Percentiles rank a stretch among this genome's conserved stretches.
Conservation (phyloP, 2,888 invertebrate species). For the Cheilosia pagana region DNA sequence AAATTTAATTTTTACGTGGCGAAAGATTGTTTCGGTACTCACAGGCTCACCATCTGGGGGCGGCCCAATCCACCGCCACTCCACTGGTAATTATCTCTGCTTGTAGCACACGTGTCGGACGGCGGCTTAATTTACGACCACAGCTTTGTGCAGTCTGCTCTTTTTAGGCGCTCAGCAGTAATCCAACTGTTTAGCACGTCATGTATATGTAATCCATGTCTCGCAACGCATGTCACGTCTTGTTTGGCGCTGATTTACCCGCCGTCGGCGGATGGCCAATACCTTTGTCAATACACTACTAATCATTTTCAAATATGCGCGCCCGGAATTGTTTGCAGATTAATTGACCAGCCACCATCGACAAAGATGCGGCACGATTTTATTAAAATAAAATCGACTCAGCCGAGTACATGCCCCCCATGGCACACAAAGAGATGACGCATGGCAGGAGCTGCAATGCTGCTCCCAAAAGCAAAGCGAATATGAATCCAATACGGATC, state of each 20-base stretch:
- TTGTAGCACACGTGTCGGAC: slow-evolving; percentile 61
- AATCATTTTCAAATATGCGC: slow-evolving; percentile 42
- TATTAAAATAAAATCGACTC: slow-evolving; percentile 59
- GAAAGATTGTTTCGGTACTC: slow-evolving; percentile 26
- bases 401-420: background rate
- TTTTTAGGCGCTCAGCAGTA: slow-evolving; percentile 38
- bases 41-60: background rate
- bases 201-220: slow-evolving; percentile 72
- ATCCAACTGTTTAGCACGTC: slow-evolving; percentile 70
- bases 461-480: background rate
- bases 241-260: slow-evolving; percentile 27
- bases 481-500: slow-evolving; percentile 59
- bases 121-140: slow-evolving; percentile 48
- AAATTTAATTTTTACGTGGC: slow-evolving; percentile 43
- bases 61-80: background rate
- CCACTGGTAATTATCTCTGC: slow-evolving; percentile 49
- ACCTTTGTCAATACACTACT: slow-evolving; percentile 52
- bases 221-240: slow-evolving; percentile 66
- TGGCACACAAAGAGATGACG: slow-evolving; percentile 23
- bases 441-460: slow-evolving; percentile 16
- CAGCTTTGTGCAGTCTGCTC: slow-evolving; percentile 46
- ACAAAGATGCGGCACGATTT: slow-evolving; percentile 49
- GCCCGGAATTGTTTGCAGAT: slow-evolving; percentile 37
- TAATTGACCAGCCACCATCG: slow-evolving; percentile 26
- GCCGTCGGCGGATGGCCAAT: slow-evolving; percentile 31